Conservation (phyloP, 2,113 vertebrate species). For the Myrmophylax atrothorax region DNA sequence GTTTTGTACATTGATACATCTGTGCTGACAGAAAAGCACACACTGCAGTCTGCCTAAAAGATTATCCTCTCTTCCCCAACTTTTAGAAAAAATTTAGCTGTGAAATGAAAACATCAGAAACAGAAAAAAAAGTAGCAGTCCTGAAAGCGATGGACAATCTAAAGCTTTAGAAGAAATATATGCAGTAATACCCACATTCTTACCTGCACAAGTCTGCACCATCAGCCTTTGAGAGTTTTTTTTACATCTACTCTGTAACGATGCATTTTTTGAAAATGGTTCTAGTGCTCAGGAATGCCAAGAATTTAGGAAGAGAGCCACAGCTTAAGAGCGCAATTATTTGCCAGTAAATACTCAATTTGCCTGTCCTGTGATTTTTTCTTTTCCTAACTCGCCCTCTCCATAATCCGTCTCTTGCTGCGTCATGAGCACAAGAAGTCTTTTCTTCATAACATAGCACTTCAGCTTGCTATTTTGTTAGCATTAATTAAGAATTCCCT, state of each 20-base stretch:
- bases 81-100: slow-evolving; percentile 44
- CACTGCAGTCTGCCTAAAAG: not conserved
- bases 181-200: slow-evolving; percentile 43
- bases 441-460: slow-evolving; percentile 78
- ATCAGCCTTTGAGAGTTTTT: slow-evolving; percentile 68
- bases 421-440: slow-evolving; percentile 78
- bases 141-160: slow-evolving; percentile 18
- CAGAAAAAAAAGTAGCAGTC: slow-evolving; percentile 4
- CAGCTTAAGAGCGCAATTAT: slow-evolving; percentile 72
- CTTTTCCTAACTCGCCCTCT: slow-evolving; percentile 77
- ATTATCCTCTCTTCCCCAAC: slow-evolving; percentile 12
- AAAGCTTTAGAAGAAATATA: slow-evolving; percentile 41
- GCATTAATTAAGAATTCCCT: slow-evolving; percentile 82
- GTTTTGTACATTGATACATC: not conserved
- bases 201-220: slow-evolving; percentile 74
- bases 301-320: slow-evolving; percentile 81
- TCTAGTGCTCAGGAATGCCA: slow-evolving; percentile 75
- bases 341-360: slow-evolving; percentile 82
- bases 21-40: not conserved
- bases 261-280: slow-evolving; percentile 74
- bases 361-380: slow-evolving; percentile 80
- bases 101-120: slow-evolving; percentile 51
- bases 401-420: slow-evolving; percentile 77
- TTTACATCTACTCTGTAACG: slow-evolving; percentile 71
- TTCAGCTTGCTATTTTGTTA: slow-evolving; percentile 77